Evolutionary conservation across 2,888 invertebrate species (phyloP), one percentile per base, ranked within the genome.

Genomic region (Diarsia mendica): DNA sequence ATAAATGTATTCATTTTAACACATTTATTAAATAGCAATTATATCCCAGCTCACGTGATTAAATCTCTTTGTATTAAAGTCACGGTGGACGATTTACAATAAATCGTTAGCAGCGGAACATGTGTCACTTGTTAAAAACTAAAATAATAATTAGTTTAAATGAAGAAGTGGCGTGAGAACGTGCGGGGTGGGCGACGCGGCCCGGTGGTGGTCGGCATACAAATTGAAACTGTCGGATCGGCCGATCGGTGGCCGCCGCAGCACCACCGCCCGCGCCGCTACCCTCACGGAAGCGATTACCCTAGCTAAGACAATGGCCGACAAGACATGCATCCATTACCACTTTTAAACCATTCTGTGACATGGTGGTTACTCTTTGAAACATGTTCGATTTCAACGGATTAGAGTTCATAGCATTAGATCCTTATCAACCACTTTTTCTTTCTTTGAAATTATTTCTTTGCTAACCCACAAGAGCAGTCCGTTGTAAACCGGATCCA

Each of bases 221-320:
- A 94, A 94, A 95, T 94, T 92, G 93, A 89, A 92, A 89, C 88
- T 91, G 93, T 93, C 92, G 91, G 93, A 93, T 91, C 90, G 91
- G 86, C 79, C 90, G 92, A 92, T 92, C 93, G 89, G 87, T 86
- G 88, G 85, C 81, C 90, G 90, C 82, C 69, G 58, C 72, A 78
- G 28, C 82, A 69, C 72, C 77, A 60, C 82, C 87, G 84, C 83
- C 90, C 88, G 86, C 77, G 63, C 82, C 90, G 86, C 84, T 88
- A 89, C 93, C 96, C 96, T 95, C 96, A 96, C 95, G 96, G 96
- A 96, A 96, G 94, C 94, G 94, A 94, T 96, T 95, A 95, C 94
- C 91, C 87, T 85, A 83, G 86, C 90, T 93, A 91, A 96, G 95
- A 96, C 96, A 95, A 95, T 96, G 92, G 93, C 90, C 91, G 93